phyloP scores from a whole-genome alignment of 2,797 vertebrate species.

The Carcharodon carcharias region DNA sequence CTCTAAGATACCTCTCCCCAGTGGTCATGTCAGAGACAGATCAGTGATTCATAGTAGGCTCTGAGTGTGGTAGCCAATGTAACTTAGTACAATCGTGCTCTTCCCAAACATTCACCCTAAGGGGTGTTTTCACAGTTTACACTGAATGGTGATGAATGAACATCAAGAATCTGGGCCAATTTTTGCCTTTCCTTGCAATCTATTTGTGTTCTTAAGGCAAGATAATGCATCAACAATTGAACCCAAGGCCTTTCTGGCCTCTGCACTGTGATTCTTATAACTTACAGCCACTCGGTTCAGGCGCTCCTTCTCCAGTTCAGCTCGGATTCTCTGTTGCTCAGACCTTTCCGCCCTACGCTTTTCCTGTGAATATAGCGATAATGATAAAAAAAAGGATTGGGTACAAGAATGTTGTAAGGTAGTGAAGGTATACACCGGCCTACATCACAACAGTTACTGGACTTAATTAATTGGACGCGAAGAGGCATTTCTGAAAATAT shows the following conservation, averaged over 20 bases:
- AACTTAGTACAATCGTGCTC: too few species aligned
- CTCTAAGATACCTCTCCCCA: neutral
- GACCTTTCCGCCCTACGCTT: slow-evolving; percentile 61
- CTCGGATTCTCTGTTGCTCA: slow-evolving; percentile 58
- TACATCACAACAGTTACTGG: neutral
- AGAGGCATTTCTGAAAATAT: neutral
- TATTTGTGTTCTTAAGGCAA: neutral
- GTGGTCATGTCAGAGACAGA: neutral
- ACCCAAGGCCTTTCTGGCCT: neutral
- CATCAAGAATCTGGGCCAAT: neutral
- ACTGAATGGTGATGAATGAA: neutral
- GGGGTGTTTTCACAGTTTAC: too few species aligned
- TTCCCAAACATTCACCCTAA: neutral
- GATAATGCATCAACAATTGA: neutral
- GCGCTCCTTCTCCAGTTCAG: slow-evolving; percentile 60
- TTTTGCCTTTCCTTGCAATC: neutral
- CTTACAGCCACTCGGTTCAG: slow-evolving; percentile 59
- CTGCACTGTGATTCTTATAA: neutral
- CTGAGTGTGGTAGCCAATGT: neutral
- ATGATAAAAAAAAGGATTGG: neutral
- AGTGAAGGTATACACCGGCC: neutral
- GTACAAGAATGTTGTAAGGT: neutral
- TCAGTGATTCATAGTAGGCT: neutral
- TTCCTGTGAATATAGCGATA: slow-evolving; percentile 49
- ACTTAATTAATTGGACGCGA: neutral